Conservation (phyloP, 2,113 vertebrate genomes). For the Procavia capensis region DNA sequence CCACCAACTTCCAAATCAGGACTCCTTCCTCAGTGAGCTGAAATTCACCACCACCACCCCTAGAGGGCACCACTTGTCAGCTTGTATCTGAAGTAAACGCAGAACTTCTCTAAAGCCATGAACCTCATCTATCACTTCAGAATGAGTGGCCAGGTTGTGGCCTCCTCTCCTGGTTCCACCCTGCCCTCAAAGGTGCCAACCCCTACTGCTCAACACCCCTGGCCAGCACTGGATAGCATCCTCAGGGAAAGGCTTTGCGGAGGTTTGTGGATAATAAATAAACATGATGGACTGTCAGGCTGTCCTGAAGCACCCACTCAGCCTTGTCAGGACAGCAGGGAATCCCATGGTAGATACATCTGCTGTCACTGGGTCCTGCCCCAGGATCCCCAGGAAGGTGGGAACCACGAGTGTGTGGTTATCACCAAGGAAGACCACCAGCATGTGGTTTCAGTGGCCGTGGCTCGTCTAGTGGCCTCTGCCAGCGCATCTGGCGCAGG, state of each 20-base stretch:
- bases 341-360: neutral
- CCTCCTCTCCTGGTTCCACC: neutral
- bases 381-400: neutral
- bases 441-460: fast-evolving
- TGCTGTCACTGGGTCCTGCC: neutral
- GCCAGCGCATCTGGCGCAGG: neutral
- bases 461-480: neutral
- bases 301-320: neutral
- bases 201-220: too few species aligned
- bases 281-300: neutral
- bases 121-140: neutral
- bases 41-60: neutral
- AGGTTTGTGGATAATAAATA: neutral
- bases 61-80: neutral
- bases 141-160: neutral
- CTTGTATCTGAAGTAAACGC: neutral
- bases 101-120: neutral
- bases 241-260: neutral
- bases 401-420: neutral
- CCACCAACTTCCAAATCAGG: neutral
- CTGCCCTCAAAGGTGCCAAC: neutral
- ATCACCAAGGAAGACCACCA: neutral
- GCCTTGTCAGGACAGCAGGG: neutral
- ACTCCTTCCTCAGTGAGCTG: neutral
- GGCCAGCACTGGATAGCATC: neutral